Evolutionary conservation across 1,140 invertebrate genomes (phyloP).

Genomic region (Halotydeus destructor): DNA sequence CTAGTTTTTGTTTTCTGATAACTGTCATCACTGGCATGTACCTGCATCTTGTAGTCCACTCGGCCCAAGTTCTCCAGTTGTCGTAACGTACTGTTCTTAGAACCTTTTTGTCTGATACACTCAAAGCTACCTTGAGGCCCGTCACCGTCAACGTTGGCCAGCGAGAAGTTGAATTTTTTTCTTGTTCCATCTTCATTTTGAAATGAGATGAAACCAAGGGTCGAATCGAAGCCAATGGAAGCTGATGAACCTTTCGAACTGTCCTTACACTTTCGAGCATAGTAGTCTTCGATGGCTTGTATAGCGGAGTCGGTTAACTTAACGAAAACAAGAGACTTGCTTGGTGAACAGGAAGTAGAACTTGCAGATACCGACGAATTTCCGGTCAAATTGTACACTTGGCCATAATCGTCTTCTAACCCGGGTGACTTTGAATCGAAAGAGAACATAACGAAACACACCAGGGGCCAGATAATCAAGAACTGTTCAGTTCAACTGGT

Average conservation of each 20-base stretch:
- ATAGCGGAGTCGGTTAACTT: constrained; percentile 81
- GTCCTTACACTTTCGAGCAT: neutral
- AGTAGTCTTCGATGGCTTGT: constrained; percentile 67
- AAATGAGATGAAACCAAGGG: neutral
- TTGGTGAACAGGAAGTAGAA: too few relatives aligned
- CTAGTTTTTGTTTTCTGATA: constrained; percentile 70
- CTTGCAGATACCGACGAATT: too few relatives aligned
- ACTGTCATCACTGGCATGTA: constrained; percentile 80
- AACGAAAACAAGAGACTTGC: constrained; percentile 73
- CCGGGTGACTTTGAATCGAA: too few relatives aligned
- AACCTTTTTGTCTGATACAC: constrained; percentile 31
- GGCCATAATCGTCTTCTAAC: too few relatives aligned
- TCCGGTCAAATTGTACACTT: too few relatives aligned
- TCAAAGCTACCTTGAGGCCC: constrained; percentile 73
- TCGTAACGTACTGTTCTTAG: constrained; percentile 1
- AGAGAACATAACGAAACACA: too few relatives aligned
- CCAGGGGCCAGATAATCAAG: too few relatives aligned
- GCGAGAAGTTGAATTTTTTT: constrained; percentile 29
- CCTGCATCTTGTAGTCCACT: constrained; percentile 57
- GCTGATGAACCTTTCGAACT: too few relatives aligned
- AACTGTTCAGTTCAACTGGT: too few relatives aligned
- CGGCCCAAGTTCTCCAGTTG: constrained; percentile 45
- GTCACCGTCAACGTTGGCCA: constrained; percentile 55
- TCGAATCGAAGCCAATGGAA: too few relatives aligned
- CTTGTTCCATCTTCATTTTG: neutral